Conservation (phyloP, 2,113 vertebrate species). For the Hepsetus odoe region DNA sequence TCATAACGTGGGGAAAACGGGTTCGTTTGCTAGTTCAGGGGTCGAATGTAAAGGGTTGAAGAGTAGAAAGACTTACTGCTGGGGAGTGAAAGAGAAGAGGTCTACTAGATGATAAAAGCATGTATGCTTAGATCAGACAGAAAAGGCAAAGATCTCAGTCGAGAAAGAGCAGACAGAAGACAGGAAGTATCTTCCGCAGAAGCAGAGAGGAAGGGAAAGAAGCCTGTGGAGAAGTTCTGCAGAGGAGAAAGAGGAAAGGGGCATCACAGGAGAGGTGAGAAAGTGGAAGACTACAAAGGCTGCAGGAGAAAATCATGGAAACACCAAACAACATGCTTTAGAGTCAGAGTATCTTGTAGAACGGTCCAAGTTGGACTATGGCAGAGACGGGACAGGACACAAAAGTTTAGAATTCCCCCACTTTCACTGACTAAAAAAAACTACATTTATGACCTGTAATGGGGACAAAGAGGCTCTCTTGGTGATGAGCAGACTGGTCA, state of each 20-base stretch:
- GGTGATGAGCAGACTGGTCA: no score
- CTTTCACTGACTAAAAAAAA: no score
- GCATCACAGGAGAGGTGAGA: conserved; percentile 32
- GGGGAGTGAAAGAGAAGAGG: conserved; percentile 58
- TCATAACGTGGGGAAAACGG: no score
- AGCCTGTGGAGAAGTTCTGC: conserved; percentile 65
- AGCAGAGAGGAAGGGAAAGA: conserved; percentile 64
- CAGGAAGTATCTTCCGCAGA: conserved; percentile 60
- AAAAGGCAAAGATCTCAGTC: conserved; percentile 59
- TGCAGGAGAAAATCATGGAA: conserved; percentile 3
- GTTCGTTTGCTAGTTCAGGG: no score
- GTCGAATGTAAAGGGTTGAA: conserved; percentile 29
- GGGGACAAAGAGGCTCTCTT: no score
- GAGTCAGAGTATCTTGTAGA: background rate
- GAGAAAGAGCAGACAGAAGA: conserved; percentile 71
- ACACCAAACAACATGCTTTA: background rate
- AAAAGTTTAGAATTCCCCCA: no score
- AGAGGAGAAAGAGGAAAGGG: conserved; percentile 59
- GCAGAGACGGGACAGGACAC: no score
- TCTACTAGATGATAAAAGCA: conserved; percentile 56
- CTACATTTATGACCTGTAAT: no score
- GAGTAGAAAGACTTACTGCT: conserved; percentile 71
- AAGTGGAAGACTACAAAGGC: background rate
- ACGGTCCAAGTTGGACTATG: no score
- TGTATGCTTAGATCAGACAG: conserved; percentile 56